Evolutionary conservation across 2,113 vertebrate species (phyloP), one percentile per base, ranked within the genome.

Genomic region (Ophthalmolycus amberensis): DNA sequence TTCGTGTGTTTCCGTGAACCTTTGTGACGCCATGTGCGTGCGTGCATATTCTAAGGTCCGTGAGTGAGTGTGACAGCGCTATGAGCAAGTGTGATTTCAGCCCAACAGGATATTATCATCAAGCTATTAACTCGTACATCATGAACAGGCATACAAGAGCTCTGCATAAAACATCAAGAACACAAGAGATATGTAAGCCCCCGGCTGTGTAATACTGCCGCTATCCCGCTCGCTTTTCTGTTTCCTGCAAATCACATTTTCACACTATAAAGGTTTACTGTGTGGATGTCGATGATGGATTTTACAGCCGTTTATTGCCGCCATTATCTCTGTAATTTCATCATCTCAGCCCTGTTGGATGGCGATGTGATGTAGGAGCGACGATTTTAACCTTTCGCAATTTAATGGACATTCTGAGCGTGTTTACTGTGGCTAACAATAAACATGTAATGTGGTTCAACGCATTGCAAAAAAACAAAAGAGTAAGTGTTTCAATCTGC

Each of bases 121-220:
- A 48, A 56, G 63, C 75, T 67, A 75, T 80, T 66, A 77, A 37
- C 32, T 71, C 44, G 1, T 90, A 83, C 54, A 82, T 91, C 64
- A 84, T 37, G 64, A 40, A n/a, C 48, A 75, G 68, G 75, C 80
- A 74, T 63, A 64, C 2, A 40, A 38, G 15, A 73, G 25, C 76
- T 54, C 48, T 90, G 79, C 89, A 88, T 87, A 75, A 91, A 90
- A 85, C 68, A 77, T 85, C 0, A 16, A 6, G 2, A 27, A 27
- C 52, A 52, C 25, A 34, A 65, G 46, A 69, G 65, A 78, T 78
- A 77, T 52, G 22, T 46, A 48, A 85, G 32, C 76, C 9, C 14
- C 59, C 6, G 12, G 22, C 68, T 68, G 8, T 77, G 40, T 72
- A 63, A 71, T 82, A 68, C 54, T 11, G 42, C 46, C 80, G 32